Percentiles rank a stretch among this genome's conserved stretches.
These are phyloP conservation scores for Philotrypesis tridentata DNA, from an alignment of 1,140 invertebrate species.

Conservation along the genomic window DNA sequence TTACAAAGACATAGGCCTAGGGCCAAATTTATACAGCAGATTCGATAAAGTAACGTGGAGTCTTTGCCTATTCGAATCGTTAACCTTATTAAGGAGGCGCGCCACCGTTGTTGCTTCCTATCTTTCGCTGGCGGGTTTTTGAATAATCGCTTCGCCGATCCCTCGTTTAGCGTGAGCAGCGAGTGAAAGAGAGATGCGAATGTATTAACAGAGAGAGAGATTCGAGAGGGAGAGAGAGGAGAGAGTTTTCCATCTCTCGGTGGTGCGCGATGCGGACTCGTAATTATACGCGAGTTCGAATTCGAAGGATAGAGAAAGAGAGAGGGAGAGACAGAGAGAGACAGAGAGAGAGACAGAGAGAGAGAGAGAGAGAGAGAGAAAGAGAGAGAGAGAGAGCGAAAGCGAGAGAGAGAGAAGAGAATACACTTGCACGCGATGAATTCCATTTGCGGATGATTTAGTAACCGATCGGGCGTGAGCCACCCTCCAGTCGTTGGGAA, in stretches of 20 bases:
- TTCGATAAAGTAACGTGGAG: neutral
- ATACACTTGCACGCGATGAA: slow-evolving; percentile 6
- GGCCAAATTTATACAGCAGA: neutral
- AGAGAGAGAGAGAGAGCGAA: neutral
- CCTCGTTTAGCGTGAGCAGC: neutral
- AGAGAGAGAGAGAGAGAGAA: too few species aligned
- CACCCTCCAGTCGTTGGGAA: slow-evolving; percentile 3
- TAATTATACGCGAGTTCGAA: slow-evolving; percentile 20
- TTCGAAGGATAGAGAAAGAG: neutral
- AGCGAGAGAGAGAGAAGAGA: neutral
- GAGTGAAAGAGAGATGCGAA: neutral
- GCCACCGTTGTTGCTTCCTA: neutral
- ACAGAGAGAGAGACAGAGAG: too few species aligned
- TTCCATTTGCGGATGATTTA: slow-evolving; percentile 34
- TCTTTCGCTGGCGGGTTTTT: neutral
- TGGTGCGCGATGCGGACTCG: neutral
- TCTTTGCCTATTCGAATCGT: slow-evolving; percentile 26
- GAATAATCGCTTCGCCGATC: slow-evolving; percentile 26
- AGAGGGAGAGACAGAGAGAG: neutral
- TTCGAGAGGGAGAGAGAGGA: too few species aligned
- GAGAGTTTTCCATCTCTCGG: neutral
- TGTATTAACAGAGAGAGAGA: neutral
- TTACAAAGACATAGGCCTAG: neutral
- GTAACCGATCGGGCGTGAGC: slow-evolving; percentile 38
- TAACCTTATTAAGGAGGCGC: slow-evolving; percentile 27